Conservation (phyloP, 2,888 invertebrate species). For the Pristionchus arcanus region DNA sequence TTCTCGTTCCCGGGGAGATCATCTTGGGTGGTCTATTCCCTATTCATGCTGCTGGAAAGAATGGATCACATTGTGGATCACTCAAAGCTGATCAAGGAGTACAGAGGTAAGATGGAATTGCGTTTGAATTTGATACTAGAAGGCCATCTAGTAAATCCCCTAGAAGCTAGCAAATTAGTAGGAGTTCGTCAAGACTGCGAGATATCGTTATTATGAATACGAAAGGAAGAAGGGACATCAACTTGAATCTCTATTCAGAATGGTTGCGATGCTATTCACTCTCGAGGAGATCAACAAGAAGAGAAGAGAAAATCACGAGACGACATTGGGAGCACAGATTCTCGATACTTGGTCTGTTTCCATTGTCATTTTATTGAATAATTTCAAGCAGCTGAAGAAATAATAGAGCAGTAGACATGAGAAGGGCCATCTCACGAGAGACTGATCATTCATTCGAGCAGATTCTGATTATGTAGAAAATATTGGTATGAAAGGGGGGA, state of each 20-base stretch:
- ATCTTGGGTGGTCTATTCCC: slow-evolving; percentile 82
- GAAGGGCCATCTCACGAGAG: background rate
- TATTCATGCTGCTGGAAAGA: slow-evolving; percentile 80
- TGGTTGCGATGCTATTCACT: slow-evolving; percentile 82
- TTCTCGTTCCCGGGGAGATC: slow-evolving; percentile 79
- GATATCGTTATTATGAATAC: too few species aligned
- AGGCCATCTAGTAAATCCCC: too few species aligned
- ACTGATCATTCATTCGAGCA: background rate
- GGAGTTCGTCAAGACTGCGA: too few species aligned
- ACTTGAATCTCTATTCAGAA: slow-evolving; percentile 47
- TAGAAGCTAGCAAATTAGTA: too few species aligned
- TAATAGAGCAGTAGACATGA: background rate
- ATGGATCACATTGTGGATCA: slow-evolving; percentile 75
- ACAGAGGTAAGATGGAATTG: slow-evolving; percentile 76
- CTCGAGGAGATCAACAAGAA: slow-evolving; percentile 81
- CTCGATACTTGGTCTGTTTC: slow-evolving; percentile 82
- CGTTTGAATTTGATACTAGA: too few species aligned
- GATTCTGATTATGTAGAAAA: background rate
- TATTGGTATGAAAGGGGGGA: background rate
- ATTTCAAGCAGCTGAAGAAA: background rate
- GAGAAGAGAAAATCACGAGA: slow-evolving; percentile 81
- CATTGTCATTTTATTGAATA: too few species aligned
- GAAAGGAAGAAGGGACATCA: background rate
- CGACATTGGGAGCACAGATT: slow-evolving; percentile 82
- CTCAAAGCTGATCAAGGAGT: slow-evolving; percentile 81